These are phyloP conservation scores for Branchellion lobata DNA, from an alignment of 2,888 invertebrate species.

Conservation along the genomic window DNA sequence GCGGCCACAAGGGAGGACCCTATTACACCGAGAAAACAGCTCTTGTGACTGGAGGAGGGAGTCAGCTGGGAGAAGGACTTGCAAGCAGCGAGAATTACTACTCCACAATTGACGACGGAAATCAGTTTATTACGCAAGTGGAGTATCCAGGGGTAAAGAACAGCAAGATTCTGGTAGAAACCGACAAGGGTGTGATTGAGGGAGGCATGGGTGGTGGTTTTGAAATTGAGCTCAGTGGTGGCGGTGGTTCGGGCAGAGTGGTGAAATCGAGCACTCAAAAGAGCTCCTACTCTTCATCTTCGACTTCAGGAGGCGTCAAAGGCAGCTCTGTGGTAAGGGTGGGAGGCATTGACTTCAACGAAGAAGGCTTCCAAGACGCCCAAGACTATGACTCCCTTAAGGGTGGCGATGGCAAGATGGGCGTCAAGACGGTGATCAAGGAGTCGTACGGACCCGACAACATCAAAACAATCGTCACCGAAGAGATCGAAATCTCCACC, in stretches of 20 bases:
- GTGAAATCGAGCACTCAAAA: slow-evolving; percentile 1
- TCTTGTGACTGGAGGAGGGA: slow-evolving; percentile 2
- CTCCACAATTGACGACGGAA: not conserved
- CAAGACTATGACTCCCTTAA: not conserved
- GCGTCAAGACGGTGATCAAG: slow-evolving; percentile 36
- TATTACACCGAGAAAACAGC: slow-evolving; percentile 37
- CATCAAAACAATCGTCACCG: slow-evolving; percentile 24
- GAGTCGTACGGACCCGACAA: slow-evolving; percentile 39
- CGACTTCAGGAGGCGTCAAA: not conserved
- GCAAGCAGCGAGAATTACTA: not conserved
- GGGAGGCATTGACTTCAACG: not conserved
- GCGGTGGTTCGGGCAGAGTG: not conserved
- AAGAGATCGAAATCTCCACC: slow-evolving; percentile 31
- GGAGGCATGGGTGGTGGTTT: not conserved
- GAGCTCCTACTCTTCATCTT: slow-evolving; percentile 7
- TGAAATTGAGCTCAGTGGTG: not conserved
- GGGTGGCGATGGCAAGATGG: slow-evolving; percentile 10
- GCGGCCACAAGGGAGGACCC: not conserved
- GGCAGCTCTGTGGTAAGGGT: not conserved
- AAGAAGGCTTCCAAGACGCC: not conserved
- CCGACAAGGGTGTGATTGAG: not conserved
- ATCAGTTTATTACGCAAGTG: slow-evolving; percentile 4
- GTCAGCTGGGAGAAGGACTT: not conserved
- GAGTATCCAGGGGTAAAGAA: slow-evolving; percentile 18
- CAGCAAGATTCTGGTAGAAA: not conserved